These are phyloP conservation scores for Hyles euphorbiae DNA, from an alignment of 1,140 invertebrate species.

Conservation along the genomic window DNA sequence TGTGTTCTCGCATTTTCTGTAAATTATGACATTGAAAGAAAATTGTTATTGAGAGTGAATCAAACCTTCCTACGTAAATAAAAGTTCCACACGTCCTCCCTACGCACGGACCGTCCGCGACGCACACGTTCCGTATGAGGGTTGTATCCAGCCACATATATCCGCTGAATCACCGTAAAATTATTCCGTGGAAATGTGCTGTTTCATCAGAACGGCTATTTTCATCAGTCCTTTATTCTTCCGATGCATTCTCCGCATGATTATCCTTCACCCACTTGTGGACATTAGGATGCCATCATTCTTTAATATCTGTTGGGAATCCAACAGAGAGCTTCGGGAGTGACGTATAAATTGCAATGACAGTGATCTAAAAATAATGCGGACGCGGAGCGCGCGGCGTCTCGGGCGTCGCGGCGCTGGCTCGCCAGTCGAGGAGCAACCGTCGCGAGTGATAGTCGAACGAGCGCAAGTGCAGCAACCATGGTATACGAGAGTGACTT, in stretches of 20 bases:
- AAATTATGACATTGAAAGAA: no score
- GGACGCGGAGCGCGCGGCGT: slow-evolving; percentile 32
- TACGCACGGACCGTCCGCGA: background rate
- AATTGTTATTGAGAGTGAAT: slow-evolving; percentile 2
- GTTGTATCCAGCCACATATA: slow-evolving; percentile 2
- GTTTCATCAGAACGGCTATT: slow-evolving; percentile 22
- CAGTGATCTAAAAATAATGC: slow-evolving; percentile 71
- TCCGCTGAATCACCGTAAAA: slow-evolving; percentile 7
- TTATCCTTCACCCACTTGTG: slow-evolving; percentile 67
- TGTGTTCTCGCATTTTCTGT: no score
- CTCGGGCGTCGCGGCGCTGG: slow-evolving; percentile 32
- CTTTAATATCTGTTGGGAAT: slow-evolving; percentile 52
- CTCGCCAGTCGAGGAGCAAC: slow-evolving; percentile 59
- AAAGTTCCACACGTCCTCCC: slow-evolving; percentile 4
- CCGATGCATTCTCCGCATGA: slow-evolving; percentile 37
- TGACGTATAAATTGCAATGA: slow-evolving; percentile 74
- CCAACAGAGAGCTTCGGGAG: slow-evolving; percentile 28
- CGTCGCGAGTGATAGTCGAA: slow-evolving; percentile 67
- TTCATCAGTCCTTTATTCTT: slow-evolving; percentile 28
- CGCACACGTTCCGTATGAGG: background rate
- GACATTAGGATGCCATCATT: slow-evolving; percentile 36
- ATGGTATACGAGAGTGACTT: slow-evolving; percentile 95
- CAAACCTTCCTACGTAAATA: slow-evolving; percentile 6
- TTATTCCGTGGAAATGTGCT: background rate
- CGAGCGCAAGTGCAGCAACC: slow-evolving; percentile 68